A percentile compares a stretch with the other conserved stretches of the same genome.
These are phyloP conservation scores for Reticulitermes speratus DNA, from an alignment of 1,140 invertebrate genomes.

Conservation along the genomic window DNA sequence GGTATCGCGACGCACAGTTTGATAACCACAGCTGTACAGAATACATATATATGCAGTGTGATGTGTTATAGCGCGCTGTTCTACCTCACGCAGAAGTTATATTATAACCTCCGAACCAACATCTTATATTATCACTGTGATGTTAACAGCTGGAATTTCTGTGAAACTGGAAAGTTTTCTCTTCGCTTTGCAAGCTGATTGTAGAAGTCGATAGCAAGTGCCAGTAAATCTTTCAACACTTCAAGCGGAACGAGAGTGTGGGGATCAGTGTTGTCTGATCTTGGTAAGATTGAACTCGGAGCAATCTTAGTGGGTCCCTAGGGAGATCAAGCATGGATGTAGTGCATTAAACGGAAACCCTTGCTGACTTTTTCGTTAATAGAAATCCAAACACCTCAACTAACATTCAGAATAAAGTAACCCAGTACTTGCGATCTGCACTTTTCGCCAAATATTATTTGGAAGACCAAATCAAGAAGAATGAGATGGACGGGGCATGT, in stretches of 20 bases:
- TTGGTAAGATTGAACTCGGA: not conserved
- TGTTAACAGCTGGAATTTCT: not conserved
- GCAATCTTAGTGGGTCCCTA: not conserved
- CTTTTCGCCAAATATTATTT: no score
- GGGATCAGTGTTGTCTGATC: not conserved
- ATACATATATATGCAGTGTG: not conserved
- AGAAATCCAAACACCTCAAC: not conserved
- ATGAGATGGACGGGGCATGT: no score
- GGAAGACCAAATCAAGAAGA: no score
- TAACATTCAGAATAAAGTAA: not conserved
- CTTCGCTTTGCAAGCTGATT: not conserved
- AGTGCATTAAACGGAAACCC: not conserved
- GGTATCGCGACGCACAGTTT: no score
- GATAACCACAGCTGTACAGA: no score
- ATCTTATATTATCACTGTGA: not conserved
- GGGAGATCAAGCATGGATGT: not conserved
- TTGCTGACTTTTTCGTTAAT: not conserved
- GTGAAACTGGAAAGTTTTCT: not conserved
- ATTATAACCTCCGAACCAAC: not conserved
- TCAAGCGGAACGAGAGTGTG: not conserved
- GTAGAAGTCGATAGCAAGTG: not conserved
- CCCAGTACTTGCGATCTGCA: not conserved
- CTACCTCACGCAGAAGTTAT: not conserved
- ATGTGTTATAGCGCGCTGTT: not conserved
- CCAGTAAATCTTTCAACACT: not conserved